phyloP scores from a whole-genome alignment of 2,797 vertebrate genomes.

The Tadarida brasiliensis region DNA sequence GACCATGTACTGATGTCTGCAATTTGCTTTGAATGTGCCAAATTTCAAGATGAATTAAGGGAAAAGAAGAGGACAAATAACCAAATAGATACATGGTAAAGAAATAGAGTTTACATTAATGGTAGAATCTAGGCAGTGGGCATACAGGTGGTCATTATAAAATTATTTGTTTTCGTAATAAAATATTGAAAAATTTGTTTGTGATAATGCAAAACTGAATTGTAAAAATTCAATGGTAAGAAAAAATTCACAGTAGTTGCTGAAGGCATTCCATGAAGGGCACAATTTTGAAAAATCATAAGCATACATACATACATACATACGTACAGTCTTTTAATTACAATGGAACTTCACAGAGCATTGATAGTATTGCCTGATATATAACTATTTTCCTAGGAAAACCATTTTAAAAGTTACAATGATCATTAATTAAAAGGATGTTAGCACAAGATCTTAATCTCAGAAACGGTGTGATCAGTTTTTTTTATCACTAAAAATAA shows the following conservation, averaged over 20 bases:
- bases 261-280: not conserved
- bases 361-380: not conserved
- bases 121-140: not conserved
- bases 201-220: not conserved
- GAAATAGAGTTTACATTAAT: not conserved
- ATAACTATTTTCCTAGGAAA: not conserved
- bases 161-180: slow-evolving; percentile 41
- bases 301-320: not conserved
- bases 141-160: not conserved
- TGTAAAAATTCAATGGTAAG: not conserved
- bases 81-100: not conserved
- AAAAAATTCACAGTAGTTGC: not conserved
- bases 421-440: not conserved
- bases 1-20: not conserved
- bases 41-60: slow-evolving; percentile 8
- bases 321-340: not conserved
- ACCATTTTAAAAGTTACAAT: not conserved
- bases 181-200: not conserved
- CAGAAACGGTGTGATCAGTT: not conserved
- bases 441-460: not conserved
- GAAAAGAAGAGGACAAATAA: not conserved
- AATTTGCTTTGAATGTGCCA: slow-evolving; percentile 4
- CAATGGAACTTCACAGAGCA: not conserved
- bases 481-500: not conserved
- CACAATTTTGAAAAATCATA: not conserved